These are phyloP conservation scores for Doryteuthis pealeii DNA, from an alignment of 1,140 invertebrate species.

Conservation along the genomic window DNA sequence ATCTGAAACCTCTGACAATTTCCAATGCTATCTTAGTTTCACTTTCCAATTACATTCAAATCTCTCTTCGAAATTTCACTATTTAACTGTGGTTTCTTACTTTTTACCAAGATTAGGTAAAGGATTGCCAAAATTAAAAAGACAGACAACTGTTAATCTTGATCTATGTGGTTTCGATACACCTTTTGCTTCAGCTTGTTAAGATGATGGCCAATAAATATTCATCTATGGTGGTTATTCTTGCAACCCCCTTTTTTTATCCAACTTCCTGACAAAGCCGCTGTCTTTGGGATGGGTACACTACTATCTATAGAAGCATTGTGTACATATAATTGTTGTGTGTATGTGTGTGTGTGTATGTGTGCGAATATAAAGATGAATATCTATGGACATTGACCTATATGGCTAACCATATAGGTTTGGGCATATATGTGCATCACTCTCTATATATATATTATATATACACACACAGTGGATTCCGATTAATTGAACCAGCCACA, in stretches of 20 bases:
- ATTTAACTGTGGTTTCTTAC: too few species aligned
- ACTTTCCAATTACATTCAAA: too few species aligned
- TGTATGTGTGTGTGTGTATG: background rate
- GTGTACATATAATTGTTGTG: background rate
- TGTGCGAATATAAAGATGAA: background rate
- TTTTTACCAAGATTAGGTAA: too few species aligned
- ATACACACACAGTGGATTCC: background rate
- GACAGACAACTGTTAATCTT: too few species aligned
- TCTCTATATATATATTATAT: background rate
- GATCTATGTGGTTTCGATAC: too few species aligned
- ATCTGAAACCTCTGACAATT: too few species aligned
- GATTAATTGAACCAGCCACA: too few species aligned
- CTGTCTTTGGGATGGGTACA: background rate
- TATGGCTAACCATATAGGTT: background rate
- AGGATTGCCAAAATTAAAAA: too few species aligned
- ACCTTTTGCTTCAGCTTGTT: background rate
- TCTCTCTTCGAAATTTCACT: too few species aligned
- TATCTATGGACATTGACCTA: background rate
- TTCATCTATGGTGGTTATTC: constrained; percentile 1
- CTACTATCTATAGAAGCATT: constrained; percentile 5
- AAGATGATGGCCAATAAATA: background rate
- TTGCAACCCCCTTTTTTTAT: background rate
- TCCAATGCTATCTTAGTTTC: too few species aligned
- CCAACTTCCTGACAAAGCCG: background rate
- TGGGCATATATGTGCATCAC: background rate